Percentiles rank a stretch among this genome's conserved stretches.
Evolutionary conservation across 2,797 vertebrate genomes (phyloP).

Genomic region (Chlorospingus flavigularis): DNA sequence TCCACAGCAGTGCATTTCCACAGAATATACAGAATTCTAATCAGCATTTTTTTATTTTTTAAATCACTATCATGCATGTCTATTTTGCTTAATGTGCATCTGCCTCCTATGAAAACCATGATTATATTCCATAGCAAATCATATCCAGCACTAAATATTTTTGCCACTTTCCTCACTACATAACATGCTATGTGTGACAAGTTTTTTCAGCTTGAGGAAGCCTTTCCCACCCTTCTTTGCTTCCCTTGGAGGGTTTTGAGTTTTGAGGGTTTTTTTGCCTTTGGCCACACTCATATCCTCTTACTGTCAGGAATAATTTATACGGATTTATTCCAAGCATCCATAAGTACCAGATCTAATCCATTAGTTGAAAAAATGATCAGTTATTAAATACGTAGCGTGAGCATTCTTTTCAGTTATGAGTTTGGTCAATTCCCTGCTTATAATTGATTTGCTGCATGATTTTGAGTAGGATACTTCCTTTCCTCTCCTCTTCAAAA

Average conservation of each 20-base stretch:
- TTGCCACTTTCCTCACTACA: neutral
- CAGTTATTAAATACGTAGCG: neutral
- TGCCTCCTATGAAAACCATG: neutral
- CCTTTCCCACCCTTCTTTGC: neutral
- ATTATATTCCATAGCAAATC: neutral
- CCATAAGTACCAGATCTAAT: neutral
- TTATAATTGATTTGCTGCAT: neutral
- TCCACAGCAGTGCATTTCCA: neutral
- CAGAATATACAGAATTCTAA: neutral
- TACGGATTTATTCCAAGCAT: slow-evolving; percentile 18
- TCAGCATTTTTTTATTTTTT: neutral
- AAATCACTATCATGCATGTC: neutral
- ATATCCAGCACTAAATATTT: neutral
- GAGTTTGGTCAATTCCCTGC: neutral
- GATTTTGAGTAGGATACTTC: neutral
- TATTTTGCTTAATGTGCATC: neutral
- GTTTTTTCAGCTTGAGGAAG: neutral
- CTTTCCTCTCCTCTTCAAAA: neutral
- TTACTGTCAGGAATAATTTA: neutral
- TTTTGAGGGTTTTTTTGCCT: neutral
- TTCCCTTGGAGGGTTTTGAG: neutral
- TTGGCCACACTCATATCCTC: neutral
- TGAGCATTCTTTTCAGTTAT: neutral
- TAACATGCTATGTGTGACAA: neutral
- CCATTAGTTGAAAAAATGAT: neutral